phyloP scores from a whole-genome alignment of 2,113 vertebrate species.

The Condylura cristata region DNA sequence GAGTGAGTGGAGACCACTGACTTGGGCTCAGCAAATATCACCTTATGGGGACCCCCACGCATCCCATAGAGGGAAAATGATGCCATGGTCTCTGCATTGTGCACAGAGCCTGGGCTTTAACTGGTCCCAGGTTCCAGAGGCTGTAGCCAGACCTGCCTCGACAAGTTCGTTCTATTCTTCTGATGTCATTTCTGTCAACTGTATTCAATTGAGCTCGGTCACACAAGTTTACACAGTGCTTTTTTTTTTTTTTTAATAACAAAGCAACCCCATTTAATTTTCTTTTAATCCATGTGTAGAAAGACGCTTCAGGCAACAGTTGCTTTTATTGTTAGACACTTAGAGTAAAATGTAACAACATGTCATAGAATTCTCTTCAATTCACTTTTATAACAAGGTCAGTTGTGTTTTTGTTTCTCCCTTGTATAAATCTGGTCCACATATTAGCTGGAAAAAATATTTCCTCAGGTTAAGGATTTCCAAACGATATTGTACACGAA shows the following conservation, averaged over 20 bases:
- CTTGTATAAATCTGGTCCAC: not conserved
- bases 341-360: not conserved
- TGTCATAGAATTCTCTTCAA: not conserved
- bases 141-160: not conserved
- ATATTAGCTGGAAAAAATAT: not conserved
- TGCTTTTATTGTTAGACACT: not conserved
- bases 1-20: not conserved
- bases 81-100: too few species aligned
- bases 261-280: not conserved
- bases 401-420: not conserved
- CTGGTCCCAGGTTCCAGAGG: not conserved
- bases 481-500: not conserved
- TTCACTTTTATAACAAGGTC: not conserved
- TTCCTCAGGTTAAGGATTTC: constrained; percentile 15
- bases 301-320: not conserved
- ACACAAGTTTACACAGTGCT: not conserved
- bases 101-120: not conserved
- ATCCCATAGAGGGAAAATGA: not conserved
- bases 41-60: not conserved
- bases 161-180: not conserved
- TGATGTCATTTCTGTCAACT: not conserved
- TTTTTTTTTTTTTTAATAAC: constrained; percentile 1
- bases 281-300: not conserved
- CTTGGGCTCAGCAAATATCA: not conserved
- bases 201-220: not conserved